Base-by-base conservation (phyloP, 1,140 invertebrate genomes). In the Drosophila burlai region DNA sequence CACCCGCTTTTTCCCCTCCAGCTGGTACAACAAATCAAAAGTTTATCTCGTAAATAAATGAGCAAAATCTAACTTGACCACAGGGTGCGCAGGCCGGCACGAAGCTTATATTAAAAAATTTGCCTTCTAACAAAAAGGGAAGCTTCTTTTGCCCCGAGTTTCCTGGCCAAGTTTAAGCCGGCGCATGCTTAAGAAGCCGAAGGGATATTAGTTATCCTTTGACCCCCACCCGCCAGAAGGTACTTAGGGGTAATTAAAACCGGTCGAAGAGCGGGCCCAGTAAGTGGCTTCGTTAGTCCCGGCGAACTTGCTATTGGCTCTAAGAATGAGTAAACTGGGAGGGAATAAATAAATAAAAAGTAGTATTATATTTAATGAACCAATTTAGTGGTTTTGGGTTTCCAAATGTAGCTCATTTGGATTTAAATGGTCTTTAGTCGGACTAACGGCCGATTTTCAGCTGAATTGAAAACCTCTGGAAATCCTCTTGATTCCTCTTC, bases 11-110 rank as follows among this genome's bases (percentile, higher is more conserved):
- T 21, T 42, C 29, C 29, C 47, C 61, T 59, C 58, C 45, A 49
- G 82, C 73, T 74, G 61, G 47, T 72, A 52, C 66, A 81, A 87
- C 81, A 87, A 87, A 87, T 87, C 84, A 90, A 84, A 87, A 87
- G 77, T 87, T 87, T 87, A 84, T 84, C 84, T 78, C 85, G 71
- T 90, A 87, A 90, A 87, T 87, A 87, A 84, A 89, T 81, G 85
- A 84, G 64, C 66, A 80, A 71, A 86, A 71, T 50, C 63, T 71
- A 67, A 61, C 68, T 80, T 77, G 64, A 67, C 84, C 75, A 61
- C 36, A 18, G 79, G 82, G 45, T 63, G 26, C 49, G 42, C 49
- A 29, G 16, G 49, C 16, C 13, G 21, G 38, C 31, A 36, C 4
- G 36, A 15, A 34, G 40, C 62, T 61, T 54, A 29, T 61, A 67